Evolutionary conservation across 2,113 vertebrate species (phyloP).

Genomic region (Saccopteryx leptura): DNA sequence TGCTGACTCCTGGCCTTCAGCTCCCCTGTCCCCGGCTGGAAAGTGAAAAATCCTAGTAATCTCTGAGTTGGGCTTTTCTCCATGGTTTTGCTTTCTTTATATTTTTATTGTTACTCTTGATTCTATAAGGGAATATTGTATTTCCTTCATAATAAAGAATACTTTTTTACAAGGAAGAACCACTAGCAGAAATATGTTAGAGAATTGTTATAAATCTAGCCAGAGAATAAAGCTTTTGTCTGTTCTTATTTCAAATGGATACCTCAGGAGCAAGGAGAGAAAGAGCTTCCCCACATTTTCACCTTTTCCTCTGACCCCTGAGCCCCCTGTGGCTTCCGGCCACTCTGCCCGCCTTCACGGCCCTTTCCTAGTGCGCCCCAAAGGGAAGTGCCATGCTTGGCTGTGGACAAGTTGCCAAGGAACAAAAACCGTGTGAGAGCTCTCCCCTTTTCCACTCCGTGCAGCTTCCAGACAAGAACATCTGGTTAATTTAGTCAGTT

Average conservation of each 20-base stretch:
- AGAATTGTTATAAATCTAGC: neutral
- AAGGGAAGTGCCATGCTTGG: neutral
- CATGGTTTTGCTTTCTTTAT: neutral
- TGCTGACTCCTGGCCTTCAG: neutral
- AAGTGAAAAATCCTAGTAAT: neutral
- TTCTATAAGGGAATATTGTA: neutral
- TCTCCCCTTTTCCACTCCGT: neutral
- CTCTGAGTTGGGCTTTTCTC: neutral
- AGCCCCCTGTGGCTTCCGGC: neutral
- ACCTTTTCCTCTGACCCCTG: neutral
- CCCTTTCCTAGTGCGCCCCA: neutral
- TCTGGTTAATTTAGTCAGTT: neutral
- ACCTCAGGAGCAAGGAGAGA: neutral
- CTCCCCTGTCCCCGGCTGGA: neutral
- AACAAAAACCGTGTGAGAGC: neutral
- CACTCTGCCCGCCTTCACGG: neutral
- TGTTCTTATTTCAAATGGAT: neutral
- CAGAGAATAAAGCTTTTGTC: neutral
- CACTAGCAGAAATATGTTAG: conserved; percentile 1
- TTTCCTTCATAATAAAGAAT: neutral
- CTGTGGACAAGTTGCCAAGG: neutral
- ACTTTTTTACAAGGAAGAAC: neutral
- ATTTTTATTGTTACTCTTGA: conserved; percentile 16
- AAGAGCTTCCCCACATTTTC: neutral
- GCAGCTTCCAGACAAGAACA: neutral